Evolutionary conservation across 2,113 vertebrate genomes (phyloP), one percentile per base, ranked within the genome.

Genomic region (Stercorarius parasiticus): DNA sequence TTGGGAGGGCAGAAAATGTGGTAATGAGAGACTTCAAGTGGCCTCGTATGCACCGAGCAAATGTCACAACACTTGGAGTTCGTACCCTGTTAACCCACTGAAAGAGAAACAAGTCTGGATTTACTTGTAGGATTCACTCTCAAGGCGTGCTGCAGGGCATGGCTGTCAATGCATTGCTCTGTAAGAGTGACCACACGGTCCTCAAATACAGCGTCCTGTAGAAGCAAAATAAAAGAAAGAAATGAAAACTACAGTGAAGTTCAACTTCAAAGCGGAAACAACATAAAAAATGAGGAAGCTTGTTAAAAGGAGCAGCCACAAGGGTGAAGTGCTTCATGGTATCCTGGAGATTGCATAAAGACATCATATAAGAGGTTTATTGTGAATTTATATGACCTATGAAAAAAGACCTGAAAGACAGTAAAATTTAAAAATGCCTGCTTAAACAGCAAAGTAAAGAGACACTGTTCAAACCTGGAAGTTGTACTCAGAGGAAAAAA

Each of bases 21-120:
- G 56, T 72, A 76, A 90, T 87, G 90, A 87, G 94, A 86, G 84
- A 6, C 58, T 90, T 87, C 56, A 69, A 67, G 89, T 20, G 70
- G 84, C 87, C 30, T 90, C 2, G 0, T 23, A 2, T 2, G 21
- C 53, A 3, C 30, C 0, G 0, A 86, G 77, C 38, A 85, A 91
- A 82, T 85, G 95, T 82, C 87, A 88, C 56, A 82, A 6, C 6
- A 3, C 55, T 43, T 5, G 5, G 56, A 71, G 73, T 47, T 93
- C 26, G 1, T n/a, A 65, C 23, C 61, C 32, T 4, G 2, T 5
- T 71, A 91, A 65, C 11, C 43, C 53, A 8, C 23, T 7, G 6
- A 49, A 40, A 18, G 61, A 61, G 56, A 72, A 82, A 29, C 19
- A 66, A 70, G 13, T 26, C 59, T 53, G 76, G 67, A 14, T 86